phyloP scores from a whole-genome alignment of 2,888 invertebrate genomes.

The Gastrophysa polygoni region DNA sequence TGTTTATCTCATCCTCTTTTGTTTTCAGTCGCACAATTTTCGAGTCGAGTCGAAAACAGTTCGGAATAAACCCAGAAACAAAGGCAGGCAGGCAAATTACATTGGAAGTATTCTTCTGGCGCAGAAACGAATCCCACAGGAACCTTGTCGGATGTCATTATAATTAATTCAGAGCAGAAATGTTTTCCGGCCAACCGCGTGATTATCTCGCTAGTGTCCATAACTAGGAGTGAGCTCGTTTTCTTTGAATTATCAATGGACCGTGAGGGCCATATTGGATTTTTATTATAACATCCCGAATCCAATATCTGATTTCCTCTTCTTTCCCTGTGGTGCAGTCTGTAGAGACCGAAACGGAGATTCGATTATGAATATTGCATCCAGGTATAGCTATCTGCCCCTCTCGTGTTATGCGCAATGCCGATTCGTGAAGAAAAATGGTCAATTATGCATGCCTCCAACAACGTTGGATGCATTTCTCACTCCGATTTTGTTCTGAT shows the following conservation, averaged over 20 bases:
- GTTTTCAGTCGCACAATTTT: no score
- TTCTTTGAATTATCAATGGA: neutral
- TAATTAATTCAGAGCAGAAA: neutral
- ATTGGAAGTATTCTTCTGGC: neutral
- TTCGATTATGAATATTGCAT: neutral
- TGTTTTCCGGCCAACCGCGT: neutral
- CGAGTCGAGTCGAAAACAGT: no score
- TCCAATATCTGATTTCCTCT: neutral
- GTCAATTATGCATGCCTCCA: no score
- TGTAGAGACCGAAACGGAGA: neutral
- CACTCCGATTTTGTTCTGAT: no score
- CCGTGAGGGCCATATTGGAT: neutral
- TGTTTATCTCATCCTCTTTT: no score
- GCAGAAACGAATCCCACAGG: neutral
- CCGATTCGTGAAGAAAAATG: no score
- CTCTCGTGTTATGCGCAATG: no score
- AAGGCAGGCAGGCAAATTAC: neutral
- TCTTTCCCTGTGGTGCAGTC: neutral
- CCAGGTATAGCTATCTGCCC: neutral
- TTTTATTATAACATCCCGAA: neutral
- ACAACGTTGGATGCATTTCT: no score
- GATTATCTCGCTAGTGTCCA: neutral
- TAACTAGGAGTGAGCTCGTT: neutral
- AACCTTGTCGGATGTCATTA: neutral
- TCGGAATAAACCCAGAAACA: neutral